Base-by-base conservation (phyloP, 1,140 invertebrate genomes). In the Diprion similis region DNA sequence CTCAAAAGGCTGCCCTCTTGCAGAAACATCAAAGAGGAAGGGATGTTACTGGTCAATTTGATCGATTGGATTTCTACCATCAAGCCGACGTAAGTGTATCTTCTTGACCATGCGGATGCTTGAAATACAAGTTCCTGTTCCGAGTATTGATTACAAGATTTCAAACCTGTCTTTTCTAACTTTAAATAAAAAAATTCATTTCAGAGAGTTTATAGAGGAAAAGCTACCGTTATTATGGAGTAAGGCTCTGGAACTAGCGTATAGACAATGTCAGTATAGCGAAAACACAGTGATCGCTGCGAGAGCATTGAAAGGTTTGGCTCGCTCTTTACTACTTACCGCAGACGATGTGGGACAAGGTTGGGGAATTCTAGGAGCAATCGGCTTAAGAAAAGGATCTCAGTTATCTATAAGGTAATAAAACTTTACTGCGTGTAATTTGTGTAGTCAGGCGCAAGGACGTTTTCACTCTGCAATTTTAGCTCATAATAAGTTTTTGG, bases 361-460 rank as follows among this genome's bases (percentile, higher is more conserved):
- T 9, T 90, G 89, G 85, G 91, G 91, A 15, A 87, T 93, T 37
- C 82, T 93, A 1, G 92, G 91, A 24, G 91, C 91, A 17, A 91
- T 93, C 71, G 92, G 92, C 46, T 79, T 93, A 2, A 89, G 91
- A 24, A 91, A 90, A 83, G 87, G 89, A 24, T 91, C 90, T 48
- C 85, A 88, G 24, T 82, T 92, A 15, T 91, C 91, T 19, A 78
- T 85, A 11, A 90, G 88, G 91, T 92, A 84, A 78, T 78, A 45
- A 46, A 69, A 70, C 51, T 17, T 72, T 69, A 66, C 37, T 13
- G 9, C 47, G 71, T 72, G 70, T 37, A 37, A 37, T 37, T 37
- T 37, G 24, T 37, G 6, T 37, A 37, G 24, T 37, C 24, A 37
- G 24, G 6, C 24, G 24, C 24, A 37, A 37, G 24, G 47, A 24